Percentiles rank a stretch among this genome's conserved stretches.
Evolutionary conservation across 2,797 vertebrate species (phyloP).

Genomic region (Sebastes hubbsi): DNA sequence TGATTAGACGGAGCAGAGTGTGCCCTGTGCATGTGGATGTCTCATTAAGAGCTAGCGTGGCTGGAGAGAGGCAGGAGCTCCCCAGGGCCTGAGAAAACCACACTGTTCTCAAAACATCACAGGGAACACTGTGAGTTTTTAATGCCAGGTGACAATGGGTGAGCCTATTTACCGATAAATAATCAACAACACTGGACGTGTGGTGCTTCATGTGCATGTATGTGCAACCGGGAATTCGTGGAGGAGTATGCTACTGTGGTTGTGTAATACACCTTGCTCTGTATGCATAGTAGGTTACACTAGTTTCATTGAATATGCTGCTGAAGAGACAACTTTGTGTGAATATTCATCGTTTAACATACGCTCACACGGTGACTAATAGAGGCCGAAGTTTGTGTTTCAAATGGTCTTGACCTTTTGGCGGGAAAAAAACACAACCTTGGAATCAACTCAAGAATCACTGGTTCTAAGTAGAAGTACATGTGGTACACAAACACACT

Average conservation of each 20-base stretch:
- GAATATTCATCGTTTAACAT: conserved; percentile 26
- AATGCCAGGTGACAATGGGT: conserved; percentile 53
- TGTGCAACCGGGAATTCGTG: conserved; percentile 32
- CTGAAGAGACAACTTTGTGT: conserved; percentile 1
- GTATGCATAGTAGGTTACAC: conserved; percentile 4
- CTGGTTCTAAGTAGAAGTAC: background rate
- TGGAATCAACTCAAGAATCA: background rate
- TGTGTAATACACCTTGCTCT: conserved; percentile 25
- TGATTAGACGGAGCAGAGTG: conserved; percentile 77
- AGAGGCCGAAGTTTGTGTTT: background rate
- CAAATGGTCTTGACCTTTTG: conserved; percentile 17
- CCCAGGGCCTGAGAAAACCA: conserved; percentile 79
- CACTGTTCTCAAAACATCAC: conserved; percentile 83
- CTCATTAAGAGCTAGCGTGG: conserved; percentile 75
- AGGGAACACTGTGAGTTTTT: conserved; percentile 75
- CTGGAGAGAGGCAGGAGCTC: conserved; percentile 74
- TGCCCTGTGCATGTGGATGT: conserved; percentile 79
- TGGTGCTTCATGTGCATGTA: conserved; percentile 44
- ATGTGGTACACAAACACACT: background rate
- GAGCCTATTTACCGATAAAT: conserved; percentile 62
- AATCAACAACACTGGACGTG: conserved; percentile 53
- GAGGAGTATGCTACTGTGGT: conserved; percentile 36
- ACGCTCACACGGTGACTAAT: background rate
- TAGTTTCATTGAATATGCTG: background rate
- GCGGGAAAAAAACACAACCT: background rate